Base-by-base conservation (phyloP, 2,888 invertebrate genomes). In the Ornithoptera alexandrae region DNA sequence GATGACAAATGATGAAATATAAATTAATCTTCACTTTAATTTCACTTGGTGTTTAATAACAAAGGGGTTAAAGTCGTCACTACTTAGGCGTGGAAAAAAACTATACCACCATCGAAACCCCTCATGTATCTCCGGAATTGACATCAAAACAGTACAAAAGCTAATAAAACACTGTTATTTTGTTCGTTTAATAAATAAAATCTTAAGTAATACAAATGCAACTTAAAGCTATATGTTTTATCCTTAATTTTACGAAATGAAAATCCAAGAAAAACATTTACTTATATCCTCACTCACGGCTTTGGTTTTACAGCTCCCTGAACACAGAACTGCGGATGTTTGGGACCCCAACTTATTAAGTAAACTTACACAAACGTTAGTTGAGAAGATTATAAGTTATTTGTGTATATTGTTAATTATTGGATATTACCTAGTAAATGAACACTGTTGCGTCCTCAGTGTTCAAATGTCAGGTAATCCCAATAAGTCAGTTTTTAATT, bases 261-360 rank as follows among this genome's bases (percentile, higher is more conserved):
- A 74, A 72, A 70, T 69, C 42, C 56, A 63, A 24, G 67, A 73
- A 75, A 72, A 71, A 72, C 71, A 70, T 75, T 39, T 30, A 74
- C 75, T 81, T 85, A 86, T 86, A 87, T 88, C 86, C 85, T 86
- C 85, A 88, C 86, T 83, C 83, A 77, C 73, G 77, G 71, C 71
- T 42, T 72, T 36, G 17, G 59, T 22, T 22, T 22, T 8, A 30
- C 5, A 30, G 5, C 30, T 30, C 5, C 30, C 30, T 30, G 30
- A 30, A 30, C 30, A 30, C 5, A 3, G 30, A 30, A 30, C 30
- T 30, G 30, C 30, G 30, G 30, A 30, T 3, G 0, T 39, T 39
- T 39, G 39, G 39, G 39, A 39, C 10, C 0, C 8, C 8, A 39
- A 0, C 10, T 39, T 39, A 8, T 39, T 39, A 10, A 8, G 6